Evolutionary conservation across 2,888 invertebrate species (phyloP).

Genomic region (Hoplodrina ambigua): DNA sequence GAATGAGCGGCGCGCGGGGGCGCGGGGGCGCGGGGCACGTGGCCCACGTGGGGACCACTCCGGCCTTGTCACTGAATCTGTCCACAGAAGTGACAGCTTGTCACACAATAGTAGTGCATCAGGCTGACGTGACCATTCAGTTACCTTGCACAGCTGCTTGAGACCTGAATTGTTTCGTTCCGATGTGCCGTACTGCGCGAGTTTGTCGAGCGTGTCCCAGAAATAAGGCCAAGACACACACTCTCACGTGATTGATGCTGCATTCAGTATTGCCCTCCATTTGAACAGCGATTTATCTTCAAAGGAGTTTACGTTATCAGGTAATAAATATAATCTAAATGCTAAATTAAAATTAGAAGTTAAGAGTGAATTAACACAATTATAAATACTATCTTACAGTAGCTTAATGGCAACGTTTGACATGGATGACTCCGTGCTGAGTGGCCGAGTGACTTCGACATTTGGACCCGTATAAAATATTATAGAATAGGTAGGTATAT

Average conservation of each 20-base stretch:
- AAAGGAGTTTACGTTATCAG: constrained; percentile 16
- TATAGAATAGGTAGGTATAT: too few species aligned
- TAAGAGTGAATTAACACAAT: too few species aligned
- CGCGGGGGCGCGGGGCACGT: too few species aligned
- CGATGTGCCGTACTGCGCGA: too few species aligned
- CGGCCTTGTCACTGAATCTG: background rate
- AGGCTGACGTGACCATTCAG: background rate
- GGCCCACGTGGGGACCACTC: background rate
- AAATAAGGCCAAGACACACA: background rate
- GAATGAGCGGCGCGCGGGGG: constrained; percentile 30
- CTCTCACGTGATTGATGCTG: background rate
- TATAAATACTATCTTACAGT: too few species aligned
- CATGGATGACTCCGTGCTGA: too few species aligned
- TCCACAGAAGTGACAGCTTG: background rate
- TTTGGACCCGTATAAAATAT: too few species aligned
- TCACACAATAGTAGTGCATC: constrained; percentile 4
- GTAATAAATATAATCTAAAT: constrained; percentile 15
- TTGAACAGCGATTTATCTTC: constrained; percentile 16
- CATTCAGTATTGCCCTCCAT: constrained; percentile 1
- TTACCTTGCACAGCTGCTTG: background rate
- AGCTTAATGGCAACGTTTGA: too few species aligned
- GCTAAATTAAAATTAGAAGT: too few species aligned
- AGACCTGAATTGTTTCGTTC: background rate
- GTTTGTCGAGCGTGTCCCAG: background rate
- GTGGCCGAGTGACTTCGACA: too few species aligned